A percentile compares a stretch with the other conserved stretches of the same genome.
These are phyloP conservation scores for Neolamprologus devosi DNA, from an alignment of 2,113 vertebrate genomes.

Conservation along the genomic window DNA sequence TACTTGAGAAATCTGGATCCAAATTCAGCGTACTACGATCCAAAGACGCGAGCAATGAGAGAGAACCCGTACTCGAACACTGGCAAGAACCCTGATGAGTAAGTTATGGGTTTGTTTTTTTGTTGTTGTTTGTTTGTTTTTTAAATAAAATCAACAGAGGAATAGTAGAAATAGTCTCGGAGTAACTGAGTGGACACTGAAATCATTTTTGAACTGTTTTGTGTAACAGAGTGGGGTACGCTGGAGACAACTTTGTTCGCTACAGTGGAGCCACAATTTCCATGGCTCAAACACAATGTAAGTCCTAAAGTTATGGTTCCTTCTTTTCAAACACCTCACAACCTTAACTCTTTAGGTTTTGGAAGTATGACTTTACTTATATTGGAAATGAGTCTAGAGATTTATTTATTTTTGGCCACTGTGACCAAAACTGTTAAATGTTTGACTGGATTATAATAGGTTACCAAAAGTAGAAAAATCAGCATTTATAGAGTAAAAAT, in stretches of 20 bases:
- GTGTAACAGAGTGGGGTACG: conserved; percentile 84
- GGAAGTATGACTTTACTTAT: background rate
- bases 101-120: conserved; percentile 48
- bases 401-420: background rate
- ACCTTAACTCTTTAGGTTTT: background rate
- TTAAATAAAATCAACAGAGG: background rate
- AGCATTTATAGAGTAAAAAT: background rate
- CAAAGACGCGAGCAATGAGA: conserved; percentile 97
- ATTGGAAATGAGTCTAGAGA: background rate
- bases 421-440: rapidly evolving
- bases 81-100: conserved; percentile 95
- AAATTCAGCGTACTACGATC: conserved; percentile 97
- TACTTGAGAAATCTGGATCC: conserved; percentile 96
- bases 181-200: background rate
- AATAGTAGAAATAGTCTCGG: background rate
- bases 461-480: background rate
- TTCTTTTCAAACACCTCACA: background rate
- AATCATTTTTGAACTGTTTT: background rate
- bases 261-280: conserved; percentile 89
- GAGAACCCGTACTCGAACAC: conserved; percentile 95
- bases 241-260: conserved; percentile 95
- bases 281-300: conserved; percentile 95
- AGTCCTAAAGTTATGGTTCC: conserved; percentile 49
- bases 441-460: background rate
- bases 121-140: background rate